These are phyloP conservation scores for Enteromius treurensis DNA, from an alignment of 2,797 vertebrate species.

Conservation along the genomic window DNA sequence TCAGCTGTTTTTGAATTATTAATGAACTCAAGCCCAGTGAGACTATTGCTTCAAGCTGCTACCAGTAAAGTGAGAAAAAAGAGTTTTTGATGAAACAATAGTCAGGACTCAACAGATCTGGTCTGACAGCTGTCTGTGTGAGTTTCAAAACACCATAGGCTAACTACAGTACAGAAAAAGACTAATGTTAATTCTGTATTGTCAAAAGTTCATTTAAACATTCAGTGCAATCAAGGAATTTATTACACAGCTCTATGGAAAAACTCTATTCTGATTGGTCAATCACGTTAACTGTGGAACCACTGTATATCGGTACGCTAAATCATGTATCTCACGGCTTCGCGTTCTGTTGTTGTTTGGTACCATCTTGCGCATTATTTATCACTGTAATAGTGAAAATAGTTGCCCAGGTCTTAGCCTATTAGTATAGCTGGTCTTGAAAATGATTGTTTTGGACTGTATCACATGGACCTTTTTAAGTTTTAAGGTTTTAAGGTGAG, in stretches of 20 bases:
- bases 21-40: constrained; percentile 31
- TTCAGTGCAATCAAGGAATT: background rate
- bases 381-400: background rate
- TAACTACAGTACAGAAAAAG: constrained; percentile 3
- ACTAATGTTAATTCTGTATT: background rate
- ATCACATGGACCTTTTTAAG: no score
- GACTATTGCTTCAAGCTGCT: constrained; percentile 28
- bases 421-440: background rate
- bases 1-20: constrained; percentile 49
- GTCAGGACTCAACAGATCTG: background rate
- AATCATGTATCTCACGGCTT: background rate
- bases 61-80: constrained; percentile 11
- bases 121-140: constrained; percentile 2
- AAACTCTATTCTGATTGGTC: background rate
- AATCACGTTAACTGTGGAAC: background rate
- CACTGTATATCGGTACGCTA: background rate
- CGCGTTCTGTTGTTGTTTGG: background rate
- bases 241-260: background rate
- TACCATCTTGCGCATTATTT: background rate
- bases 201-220: background rate
- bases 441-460: background rate
- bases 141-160: constrained; percentile 4
- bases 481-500: no score
- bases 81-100: constrained; percentile 25
- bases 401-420: background rate